phyloP scores from a whole-genome alignment of 1,140 invertebrate species.

The Laupala kohalensis region DNA sequence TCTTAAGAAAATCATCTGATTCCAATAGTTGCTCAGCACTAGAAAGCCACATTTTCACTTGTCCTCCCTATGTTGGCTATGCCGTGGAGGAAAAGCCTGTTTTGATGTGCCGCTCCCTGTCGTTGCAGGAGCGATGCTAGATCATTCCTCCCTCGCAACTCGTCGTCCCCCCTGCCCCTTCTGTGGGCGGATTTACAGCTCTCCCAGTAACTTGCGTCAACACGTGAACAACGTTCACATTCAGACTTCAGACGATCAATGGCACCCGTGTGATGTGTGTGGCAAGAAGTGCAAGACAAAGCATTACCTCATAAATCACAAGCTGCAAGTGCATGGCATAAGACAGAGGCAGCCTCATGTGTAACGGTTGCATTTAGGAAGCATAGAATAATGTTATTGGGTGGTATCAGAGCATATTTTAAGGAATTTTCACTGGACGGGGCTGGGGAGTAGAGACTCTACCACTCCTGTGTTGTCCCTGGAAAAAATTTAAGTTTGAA shows the following conservation, averaged over 20 bases:
- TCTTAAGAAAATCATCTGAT: too few species aligned
- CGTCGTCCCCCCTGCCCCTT: slow-evolving; percentile 47
- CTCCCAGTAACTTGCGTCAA: slow-evolving; percentile 52
- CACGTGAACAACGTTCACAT: slow-evolving; percentile 60
- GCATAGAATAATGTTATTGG: too few species aligned
- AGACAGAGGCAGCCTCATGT: slow-evolving; percentile 34
- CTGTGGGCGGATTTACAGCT: slow-evolving; percentile 53
- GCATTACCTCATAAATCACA: slow-evolving; percentile 62
- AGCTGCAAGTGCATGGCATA: slow-evolving; percentile 56
- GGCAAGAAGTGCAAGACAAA: slow-evolving; percentile 62
- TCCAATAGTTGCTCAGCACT: too few species aligned
- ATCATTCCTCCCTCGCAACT: slow-evolving; percentile 17
- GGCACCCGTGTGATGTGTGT: slow-evolving; percentile 55
- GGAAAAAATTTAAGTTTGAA: too few species aligned
- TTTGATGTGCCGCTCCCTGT: slow-evolving; percentile 12
- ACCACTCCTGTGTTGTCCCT: too few species aligned
- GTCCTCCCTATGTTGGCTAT: not conserved
- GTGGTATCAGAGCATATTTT: too few species aligned
- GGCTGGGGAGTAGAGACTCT: too few species aligned
- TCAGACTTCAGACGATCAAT: slow-evolving; percentile 51
- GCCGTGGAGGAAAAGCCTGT: not conserved
- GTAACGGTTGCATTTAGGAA: too few species aligned
- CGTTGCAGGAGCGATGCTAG: slow-evolving; percentile 9
- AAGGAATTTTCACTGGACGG: too few species aligned
- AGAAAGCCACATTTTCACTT: too few species aligned